phyloP scores from a whole-genome alignment of 1,140 invertebrate genomes.

The Cotesia vestalis region DNA sequence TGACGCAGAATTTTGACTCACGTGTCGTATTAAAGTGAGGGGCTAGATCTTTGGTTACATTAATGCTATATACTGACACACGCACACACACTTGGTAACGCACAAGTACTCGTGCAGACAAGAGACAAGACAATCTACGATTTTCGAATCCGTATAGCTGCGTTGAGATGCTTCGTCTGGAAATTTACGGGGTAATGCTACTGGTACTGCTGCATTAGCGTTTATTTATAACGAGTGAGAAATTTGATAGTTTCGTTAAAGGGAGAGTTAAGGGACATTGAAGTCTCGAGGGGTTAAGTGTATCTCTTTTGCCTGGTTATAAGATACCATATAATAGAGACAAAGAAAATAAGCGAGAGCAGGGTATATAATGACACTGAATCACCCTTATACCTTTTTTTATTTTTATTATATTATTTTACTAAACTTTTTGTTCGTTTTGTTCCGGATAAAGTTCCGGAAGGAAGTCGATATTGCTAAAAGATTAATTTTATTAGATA shows the following conservation, averaged over 20 bases:
- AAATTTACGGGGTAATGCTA: background rate
- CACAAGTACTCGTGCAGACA: too few relatives aligned
- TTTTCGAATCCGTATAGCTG: conserved; percentile 33
- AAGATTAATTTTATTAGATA: background rate
- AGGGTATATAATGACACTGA: conserved; percentile 11
- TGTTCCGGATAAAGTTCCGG: background rate
- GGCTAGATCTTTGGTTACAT: too few relatives aligned
- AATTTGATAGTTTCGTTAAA: conserved; percentile 30
- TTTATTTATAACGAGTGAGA: conserved; percentile 25
- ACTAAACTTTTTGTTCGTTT: too few relatives aligned
- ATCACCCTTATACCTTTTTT: conserved; percentile 25
- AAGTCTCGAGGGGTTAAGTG: conserved; percentile 23
- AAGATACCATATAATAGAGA: conserved; percentile 18
- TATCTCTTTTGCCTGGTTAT: conserved; percentile 18
- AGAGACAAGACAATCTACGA: conserved; percentile 22
- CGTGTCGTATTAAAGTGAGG: conserved; percentile 4
- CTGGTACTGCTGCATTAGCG: conserved; percentile 4
- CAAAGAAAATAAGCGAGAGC: background rate
- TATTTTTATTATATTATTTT: background rate
- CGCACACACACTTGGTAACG: too few relatives aligned
- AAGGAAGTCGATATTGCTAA: conserved; percentile 18
- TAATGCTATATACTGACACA: too few relatives aligned
- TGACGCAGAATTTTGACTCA: conserved; percentile 35
- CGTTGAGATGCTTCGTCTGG: conserved; percentile 5
- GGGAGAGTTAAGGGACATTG: conserved; percentile 12